Conservation (phyloP, 2,797 vertebrate species). For the Lepilemur ruficaudatus region DNA sequence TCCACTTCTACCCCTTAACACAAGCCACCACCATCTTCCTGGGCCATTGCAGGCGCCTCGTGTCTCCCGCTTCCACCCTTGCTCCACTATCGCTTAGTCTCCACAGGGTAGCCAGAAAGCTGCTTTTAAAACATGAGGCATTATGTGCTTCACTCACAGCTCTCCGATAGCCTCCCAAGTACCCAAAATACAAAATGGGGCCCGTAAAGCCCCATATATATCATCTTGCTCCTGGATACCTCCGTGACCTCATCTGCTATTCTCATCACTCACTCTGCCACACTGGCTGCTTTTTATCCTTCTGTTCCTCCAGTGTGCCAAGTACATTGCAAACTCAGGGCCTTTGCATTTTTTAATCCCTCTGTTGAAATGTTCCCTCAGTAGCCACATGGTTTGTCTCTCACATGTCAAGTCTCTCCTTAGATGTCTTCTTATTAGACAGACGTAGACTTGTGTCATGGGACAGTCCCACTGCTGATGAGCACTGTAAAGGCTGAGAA, state of each 20-base stretch:
- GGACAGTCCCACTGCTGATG: background rate
- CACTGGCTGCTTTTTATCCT: constrained; percentile 35
- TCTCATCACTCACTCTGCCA: background rate
- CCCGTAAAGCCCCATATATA: background rate
- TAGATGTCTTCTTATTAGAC: background rate
- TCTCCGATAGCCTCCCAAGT: background rate
- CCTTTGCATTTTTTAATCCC: constrained; percentile 18
- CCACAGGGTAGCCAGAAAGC: background rate
- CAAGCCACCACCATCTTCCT: background rate
- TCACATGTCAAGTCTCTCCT: constrained; percentile 35
- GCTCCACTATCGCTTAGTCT: background rate
- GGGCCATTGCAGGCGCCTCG: background rate
- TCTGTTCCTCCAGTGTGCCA: constrained; percentile 13
- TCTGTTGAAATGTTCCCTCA: constrained; percentile 11
- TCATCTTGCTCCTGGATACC: background rate
- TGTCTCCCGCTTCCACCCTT: background rate
- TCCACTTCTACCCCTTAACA: background rate
- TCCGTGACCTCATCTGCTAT: constrained; percentile 12
- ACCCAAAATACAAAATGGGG: background rate
- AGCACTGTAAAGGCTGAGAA: constrained; percentile 16
- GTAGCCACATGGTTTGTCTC: background rate
- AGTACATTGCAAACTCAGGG: constrained; percentile 39
- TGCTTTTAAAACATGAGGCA: background rate
- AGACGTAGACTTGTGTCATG: background rate
- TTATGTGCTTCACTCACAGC: background rate